Base-by-base conservation (phyloP, 92 coral and sea anemone species). In the Phenganax marumi region DNA sequence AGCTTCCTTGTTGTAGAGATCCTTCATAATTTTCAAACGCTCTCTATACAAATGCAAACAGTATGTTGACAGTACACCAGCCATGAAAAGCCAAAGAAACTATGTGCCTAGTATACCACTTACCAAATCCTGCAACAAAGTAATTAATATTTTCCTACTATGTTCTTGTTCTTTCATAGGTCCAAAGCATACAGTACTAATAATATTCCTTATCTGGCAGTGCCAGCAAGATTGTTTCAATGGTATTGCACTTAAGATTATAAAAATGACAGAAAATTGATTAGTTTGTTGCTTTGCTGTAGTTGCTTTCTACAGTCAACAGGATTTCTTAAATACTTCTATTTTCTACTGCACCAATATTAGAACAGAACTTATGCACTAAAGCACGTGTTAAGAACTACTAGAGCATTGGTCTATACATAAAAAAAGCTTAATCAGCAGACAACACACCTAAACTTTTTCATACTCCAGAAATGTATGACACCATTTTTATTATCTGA, bases 401-500 rank as follows among this genome's bases (percentile, higher is more conserved):
- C 8, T 68, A 25, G 50, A 24, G 49, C 3, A 19, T 22, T 25
- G 21, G 16, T 10, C 52, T 70, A 48, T 0, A 18, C 39, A 46
- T 70, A 43, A 50, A 10, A 46, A 4, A 25, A 19, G 10, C 73
- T 68, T 76, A 33, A 33, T 5, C 43, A 33, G 43, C 43, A 33
- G 3, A 33, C 43, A 33, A 33, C 43, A 33, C 43, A 94, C 98
- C 98, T 87, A 51, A 96, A 88, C 79, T 96, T 96, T 48, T 80
- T 84, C 11, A 96, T 88, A 13, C 97, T 89, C 99, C 99, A 96
- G 76, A 81, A 90, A 80, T 92, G 97, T 6, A 91, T 85, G 25
- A 93, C 99, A 16, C 97, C 97, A 64, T 96, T 88, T 58, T 92
- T 96, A 83, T 71, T 88, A 33, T 96, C 99, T 75, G 85, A 91